phyloP scores from a whole-genome alignment of 2,888 invertebrate species.

The Clepsis dumicolana region DNA sequence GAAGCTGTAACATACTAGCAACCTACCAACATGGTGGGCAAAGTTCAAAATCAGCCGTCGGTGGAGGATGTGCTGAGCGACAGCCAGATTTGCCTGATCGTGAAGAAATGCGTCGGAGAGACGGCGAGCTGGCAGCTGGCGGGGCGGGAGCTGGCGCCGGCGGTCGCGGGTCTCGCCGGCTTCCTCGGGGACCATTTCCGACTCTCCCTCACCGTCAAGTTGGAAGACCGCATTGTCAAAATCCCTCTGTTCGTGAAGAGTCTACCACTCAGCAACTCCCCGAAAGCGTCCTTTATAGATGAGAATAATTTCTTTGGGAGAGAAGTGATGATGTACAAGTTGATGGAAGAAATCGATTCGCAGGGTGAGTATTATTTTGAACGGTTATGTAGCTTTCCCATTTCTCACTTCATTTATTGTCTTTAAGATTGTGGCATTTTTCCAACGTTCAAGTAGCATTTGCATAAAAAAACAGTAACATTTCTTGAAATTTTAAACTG shows the following conservation, averaged over 20 bases:
- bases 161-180: constrained; percentile 65
- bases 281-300: constrained; percentile 68
- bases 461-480: too few species aligned
- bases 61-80: constrained; percentile 58
- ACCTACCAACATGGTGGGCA: constrained; percentile 19
- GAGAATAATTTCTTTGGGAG: constrained; percentile 60
- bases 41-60: constrained; percentile 30
- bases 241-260: constrained; percentile 69
- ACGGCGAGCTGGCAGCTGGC: constrained; percentile 49
- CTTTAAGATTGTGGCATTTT: too few species aligned
- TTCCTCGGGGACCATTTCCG: constrained; percentile 73
- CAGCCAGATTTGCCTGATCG: constrained; percentile 56
- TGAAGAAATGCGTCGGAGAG: constrained; percentile 50
- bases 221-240: constrained; percentile 47
- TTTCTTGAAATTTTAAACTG: not conserved
- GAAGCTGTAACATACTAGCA: not conserved
- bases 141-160: constrained; percentile 55
- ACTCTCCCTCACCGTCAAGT: constrained; percentile 55
- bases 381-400: too few species aligned
- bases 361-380: constrained; percentile 17
- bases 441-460: too few species aligned
- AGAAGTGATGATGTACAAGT: constrained; percentile 65
- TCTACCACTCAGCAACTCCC: constrained; percentile 62
- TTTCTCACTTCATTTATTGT: too few species aligned
- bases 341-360: constrained; percentile 63